phyloP scores from a whole-genome alignment of 2,888 invertebrate genomes.

The Empis livida region DNA sequence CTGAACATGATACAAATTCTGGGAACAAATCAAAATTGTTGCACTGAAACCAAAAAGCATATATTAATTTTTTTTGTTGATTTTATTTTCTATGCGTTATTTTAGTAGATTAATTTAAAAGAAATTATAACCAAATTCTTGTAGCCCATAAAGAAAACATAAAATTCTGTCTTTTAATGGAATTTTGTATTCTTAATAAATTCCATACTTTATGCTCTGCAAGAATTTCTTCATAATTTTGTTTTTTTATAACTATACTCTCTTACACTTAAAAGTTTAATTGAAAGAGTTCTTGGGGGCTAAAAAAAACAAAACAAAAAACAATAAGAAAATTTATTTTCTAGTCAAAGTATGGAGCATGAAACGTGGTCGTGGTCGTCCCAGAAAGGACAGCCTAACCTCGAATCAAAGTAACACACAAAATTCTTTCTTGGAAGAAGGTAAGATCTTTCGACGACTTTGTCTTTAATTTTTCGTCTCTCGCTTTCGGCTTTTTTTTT shows the following conservation, averaged over 20 bases:
- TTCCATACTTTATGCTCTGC: too few relatives aligned
- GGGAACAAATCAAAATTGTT: neutral
- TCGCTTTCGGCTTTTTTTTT: neutral
- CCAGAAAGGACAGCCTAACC: slow-evolving; percentile 40
- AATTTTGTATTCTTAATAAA: too few relatives aligned
- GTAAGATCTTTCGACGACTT: slow-evolving; percentile 31
- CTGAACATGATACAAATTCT: slow-evolving; percentile 5
- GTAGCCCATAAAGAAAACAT: neutral
- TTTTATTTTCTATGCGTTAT: slow-evolving; percentile 5
- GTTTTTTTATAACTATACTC: too few relatives aligned
- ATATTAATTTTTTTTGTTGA: slow-evolving; percentile 9
- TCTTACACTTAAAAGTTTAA: too few relatives aligned
- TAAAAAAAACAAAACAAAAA: too few relatives aligned
- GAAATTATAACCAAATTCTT: neutral
- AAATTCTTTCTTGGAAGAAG: slow-evolving; percentile 61
- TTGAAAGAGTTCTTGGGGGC: too few relatives aligned
- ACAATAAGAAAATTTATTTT: slow-evolving; percentile 19
- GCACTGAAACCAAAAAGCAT: too few relatives aligned
- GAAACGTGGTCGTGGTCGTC: slow-evolving; percentile 46
- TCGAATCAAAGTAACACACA: slow-evolving; percentile 41
- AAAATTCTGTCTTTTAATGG: neutral
- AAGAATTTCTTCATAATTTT: too few relatives aligned
- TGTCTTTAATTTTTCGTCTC: too few relatives aligned
- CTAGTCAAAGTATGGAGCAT: slow-evolving; percentile 37
- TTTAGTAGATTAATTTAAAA: neutral